phyloP scores from a whole-genome alignment of 2,113 vertebrate genomes.

The Chaenogobius annularis region DNA sequence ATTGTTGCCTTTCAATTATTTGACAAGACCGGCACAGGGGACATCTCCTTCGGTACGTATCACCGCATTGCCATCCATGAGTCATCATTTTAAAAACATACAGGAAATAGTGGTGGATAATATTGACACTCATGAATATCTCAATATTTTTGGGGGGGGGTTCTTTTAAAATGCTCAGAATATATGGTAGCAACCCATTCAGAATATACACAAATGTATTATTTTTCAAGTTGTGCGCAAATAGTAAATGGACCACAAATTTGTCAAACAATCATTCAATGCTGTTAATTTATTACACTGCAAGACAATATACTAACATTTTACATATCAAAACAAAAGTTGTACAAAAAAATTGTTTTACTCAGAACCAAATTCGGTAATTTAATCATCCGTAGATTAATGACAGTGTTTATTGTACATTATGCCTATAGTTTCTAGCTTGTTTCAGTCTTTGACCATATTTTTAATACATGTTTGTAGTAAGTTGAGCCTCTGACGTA shows the following conservation, averaged over 20 bases:
- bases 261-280: background rate
- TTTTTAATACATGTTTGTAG: background rate
- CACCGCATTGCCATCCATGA: background rate
- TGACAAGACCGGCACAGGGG: constrained; percentile 92
- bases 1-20: constrained; percentile 97
- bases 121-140: background rate
- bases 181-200: too few relatives aligned
- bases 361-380: too few relatives aligned
- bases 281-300: background rate
- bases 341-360: too few relatives aligned
- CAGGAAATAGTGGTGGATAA: background rate
- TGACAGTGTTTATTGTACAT: background rate
- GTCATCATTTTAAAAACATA: background rate
- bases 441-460: background rate
- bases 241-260: background rate
- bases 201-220: too few relatives aligned
- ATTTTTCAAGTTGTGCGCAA: too few relatives aligned
- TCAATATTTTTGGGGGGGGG: too few relatives aligned
- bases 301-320: background rate
- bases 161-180: too few relatives aligned
- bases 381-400: background rate
- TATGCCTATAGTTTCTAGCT: background rate
- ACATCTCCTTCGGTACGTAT: constrained; percentile 93
- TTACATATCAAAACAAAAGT: too few relatives aligned
- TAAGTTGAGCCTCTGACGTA: background rate